Conservation (phyloP, 2,888 invertebrate species). For the Tetragonula carbonaria region DNA sequence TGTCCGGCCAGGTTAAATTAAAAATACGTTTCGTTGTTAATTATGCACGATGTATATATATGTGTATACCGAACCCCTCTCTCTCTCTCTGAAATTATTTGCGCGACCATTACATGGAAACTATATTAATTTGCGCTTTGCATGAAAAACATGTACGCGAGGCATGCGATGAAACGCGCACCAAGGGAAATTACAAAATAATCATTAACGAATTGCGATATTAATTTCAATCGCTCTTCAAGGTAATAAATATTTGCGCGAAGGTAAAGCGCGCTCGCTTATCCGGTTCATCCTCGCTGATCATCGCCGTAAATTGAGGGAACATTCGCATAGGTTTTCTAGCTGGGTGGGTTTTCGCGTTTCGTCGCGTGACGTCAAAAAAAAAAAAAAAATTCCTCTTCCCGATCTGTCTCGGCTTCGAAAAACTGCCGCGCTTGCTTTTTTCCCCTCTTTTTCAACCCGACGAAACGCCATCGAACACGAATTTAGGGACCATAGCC, state of each 20-base stretch:
- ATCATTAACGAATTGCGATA: conserved; percentile 34
- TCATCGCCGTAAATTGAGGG: background rate
- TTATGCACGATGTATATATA: conserved; percentile 30
- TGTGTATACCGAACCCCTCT: background rate
- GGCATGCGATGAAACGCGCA: background rate
- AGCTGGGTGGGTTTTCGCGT: background rate
- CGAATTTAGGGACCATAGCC: background rate
- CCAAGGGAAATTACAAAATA: conserved; percentile 28
- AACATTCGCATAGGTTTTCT: background rate
- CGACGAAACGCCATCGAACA: too few relatives aligned
- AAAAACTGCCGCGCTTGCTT: background rate
- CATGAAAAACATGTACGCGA: background rate
- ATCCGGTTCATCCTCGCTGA: background rate
- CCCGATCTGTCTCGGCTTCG: background rate
- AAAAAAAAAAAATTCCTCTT: background rate
- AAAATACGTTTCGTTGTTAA: conserved; percentile 52
- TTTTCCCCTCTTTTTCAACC: background rate
- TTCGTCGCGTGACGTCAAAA: background rate
- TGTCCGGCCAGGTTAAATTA: conserved; percentile 50
- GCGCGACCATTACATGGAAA: background rate
- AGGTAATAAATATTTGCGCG: conserved; percentile 14
- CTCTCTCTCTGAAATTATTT: conserved; percentile 33
- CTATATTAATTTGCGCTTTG: conserved; percentile 5
- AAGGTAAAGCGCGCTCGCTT: background rate
- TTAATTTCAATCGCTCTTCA: conserved; percentile 34